Conservation (phyloP, 2,113 vertebrate species). For the Nanorana parkeri region DNA sequence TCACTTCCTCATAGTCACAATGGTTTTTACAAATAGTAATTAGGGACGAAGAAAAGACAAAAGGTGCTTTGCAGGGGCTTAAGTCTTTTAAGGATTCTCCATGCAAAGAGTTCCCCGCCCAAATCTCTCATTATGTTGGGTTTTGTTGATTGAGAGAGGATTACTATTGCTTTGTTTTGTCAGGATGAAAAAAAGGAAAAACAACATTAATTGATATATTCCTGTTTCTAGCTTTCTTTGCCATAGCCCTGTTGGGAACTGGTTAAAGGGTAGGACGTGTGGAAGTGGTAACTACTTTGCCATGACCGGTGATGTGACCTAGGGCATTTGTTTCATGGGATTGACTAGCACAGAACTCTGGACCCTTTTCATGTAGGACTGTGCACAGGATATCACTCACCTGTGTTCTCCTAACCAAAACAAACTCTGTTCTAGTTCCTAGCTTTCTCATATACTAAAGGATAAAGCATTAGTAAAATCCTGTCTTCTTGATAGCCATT, state of each 20-base stretch:
- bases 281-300: conserved; percentile 6
- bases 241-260: conserved; percentile 13
- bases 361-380: background rate
- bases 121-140: conserved; percentile 82
- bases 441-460: background rate
- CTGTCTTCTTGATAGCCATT: too few species aligned
- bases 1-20: conserved; percentile 71
- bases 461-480: too few species aligned
- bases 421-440: background rate
- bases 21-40: conserved; percentile 84
- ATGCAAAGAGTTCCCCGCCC: conserved; percentile 83
- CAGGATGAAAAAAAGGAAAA: conserved; percentile 73
- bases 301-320: conserved; percentile 15
- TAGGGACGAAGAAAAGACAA: conserved; percentile 80
- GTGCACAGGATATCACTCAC: conserved; percentile 20
- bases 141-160: conserved; percentile 89
- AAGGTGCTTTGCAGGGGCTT: conserved; percentile 76
- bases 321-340: conserved; percentile 7
- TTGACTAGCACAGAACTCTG: background rate
- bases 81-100: conserved; percentile 90
- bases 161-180: conserved; percentile 87
- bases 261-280: conserved; percentile 41
- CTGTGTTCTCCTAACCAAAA: background rate
- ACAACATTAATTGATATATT: conserved; percentile 94
- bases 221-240: conserved; percentile 71